Percentiles rank a stretch among this genome's conserved stretches.
Conservation (phyloP, 2,113 vertebrate genomes). For the Corvus hawaiiensis region DNA sequence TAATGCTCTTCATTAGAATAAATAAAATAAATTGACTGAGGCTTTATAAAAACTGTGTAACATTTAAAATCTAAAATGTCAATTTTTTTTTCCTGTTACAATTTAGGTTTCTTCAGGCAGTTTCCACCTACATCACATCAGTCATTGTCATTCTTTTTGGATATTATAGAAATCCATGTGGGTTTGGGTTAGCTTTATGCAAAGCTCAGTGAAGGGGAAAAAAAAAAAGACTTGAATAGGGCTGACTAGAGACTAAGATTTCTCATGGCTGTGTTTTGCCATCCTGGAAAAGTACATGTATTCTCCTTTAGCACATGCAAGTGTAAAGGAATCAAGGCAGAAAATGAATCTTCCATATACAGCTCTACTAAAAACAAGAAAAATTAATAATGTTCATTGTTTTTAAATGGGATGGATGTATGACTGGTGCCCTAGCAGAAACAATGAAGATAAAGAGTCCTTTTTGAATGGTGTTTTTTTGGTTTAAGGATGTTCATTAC, state of each 20-base stretch:
- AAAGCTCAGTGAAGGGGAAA: constrained; percentile 77
- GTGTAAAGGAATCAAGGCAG: constrained; percentile 57
- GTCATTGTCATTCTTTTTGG: constrained; percentile 86
- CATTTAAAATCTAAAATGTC: constrained; percentile 99
- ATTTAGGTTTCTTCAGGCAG: constrained; percentile 89
- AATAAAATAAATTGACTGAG: constrained; percentile 99
- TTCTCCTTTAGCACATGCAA: constrained; percentile 45
- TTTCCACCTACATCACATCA: constrained; percentile 92
- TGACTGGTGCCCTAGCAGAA: not conserved
- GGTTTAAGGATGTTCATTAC: not conserved
- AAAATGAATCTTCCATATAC: constrained; percentile 45
- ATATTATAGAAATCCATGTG: constrained; percentile 85
- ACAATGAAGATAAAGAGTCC: constrained; percentile 10
- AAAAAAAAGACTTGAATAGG: constrained; percentile 62
- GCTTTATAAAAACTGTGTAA: constrained; percentile 99
- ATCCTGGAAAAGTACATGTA: constrained; percentile 29
- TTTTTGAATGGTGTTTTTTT: not conserved
- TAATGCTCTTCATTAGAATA: constrained; percentile 99
- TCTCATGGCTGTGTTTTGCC: constrained; percentile 50
- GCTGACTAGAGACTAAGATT: constrained; percentile 54
- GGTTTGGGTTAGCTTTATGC: constrained; percentile 81
- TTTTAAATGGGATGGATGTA: constrained; percentile 7
- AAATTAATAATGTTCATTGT: constrained; percentile 15
- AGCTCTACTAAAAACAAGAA: constrained; percentile 10
- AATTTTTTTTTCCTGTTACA: constrained; percentile 83